Conservation (phyloP, 2,113 vertebrate species). For the Tyrannus savana region DNA sequence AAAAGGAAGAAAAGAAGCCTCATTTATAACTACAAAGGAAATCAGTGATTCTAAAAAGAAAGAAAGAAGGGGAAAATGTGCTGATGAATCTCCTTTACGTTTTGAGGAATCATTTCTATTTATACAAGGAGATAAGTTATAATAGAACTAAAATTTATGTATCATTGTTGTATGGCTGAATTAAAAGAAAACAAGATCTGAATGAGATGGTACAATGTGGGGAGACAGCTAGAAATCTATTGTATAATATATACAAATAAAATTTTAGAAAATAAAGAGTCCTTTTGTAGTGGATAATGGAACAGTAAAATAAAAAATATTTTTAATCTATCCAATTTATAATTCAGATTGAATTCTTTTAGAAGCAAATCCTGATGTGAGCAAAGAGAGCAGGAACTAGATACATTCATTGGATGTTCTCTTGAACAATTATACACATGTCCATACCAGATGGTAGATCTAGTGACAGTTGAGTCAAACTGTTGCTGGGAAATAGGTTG, state of each 20-base stretch:
- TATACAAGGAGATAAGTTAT: not conserved
- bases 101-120: slow-evolving; percentile 20
- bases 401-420: fast-evolving
- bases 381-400: not conserved
- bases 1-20: not conserved
- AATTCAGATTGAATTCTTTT: not conserved
- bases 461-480: not conserved
- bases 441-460: not conserved
- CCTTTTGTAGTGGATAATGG: not conserved
- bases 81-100: not conserved
- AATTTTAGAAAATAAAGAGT: not conserved
- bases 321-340: not conserved
- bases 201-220: not conserved
- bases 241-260: fast-evolving
- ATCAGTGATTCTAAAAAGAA: slow-evolving; percentile 10
- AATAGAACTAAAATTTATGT: not conserved
- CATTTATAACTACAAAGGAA: slow-evolving; percentile 37
- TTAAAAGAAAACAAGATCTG: not conserved
- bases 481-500: not conserved
- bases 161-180: not conserved
- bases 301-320: not conserved
- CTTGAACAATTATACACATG: not conserved
- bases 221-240: not conserved
- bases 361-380: not conserved
- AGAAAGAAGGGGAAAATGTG: not conserved